A percentile compares a stretch with the other conserved stretches of the same genome.
Evolutionary conservation across 2,113 vertebrate species (phyloP).

Genomic region (Theropithecus gelada): DNA sequence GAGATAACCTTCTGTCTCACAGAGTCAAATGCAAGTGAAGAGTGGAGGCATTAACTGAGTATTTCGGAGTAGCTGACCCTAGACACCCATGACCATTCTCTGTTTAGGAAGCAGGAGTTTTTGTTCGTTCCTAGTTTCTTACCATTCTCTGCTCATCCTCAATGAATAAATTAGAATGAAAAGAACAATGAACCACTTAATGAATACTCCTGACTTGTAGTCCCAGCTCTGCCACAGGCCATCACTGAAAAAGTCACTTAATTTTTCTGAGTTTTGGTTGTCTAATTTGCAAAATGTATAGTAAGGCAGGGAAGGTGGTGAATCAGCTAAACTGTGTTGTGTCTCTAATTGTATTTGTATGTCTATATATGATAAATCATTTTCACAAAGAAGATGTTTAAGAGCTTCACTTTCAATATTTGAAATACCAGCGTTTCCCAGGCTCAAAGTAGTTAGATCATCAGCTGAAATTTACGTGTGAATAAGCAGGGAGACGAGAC

Average conservation of each 20-base stretch:
- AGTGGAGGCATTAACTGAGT: background rate
- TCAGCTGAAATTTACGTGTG: background rate
- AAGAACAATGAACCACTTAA: background rate
- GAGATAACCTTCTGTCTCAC: background rate
- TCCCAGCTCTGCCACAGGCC: background rate
- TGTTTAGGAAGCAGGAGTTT: background rate
- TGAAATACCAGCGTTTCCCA: background rate
- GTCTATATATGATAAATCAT: background rate
- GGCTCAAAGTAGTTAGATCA: background rate
- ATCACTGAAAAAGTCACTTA: background rate
- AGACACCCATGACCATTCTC: background rate
- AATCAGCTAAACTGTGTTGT: background rate
- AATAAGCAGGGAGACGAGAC: background rate
- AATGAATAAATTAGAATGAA: background rate
- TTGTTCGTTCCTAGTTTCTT: background rate
- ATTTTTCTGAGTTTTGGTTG: slow-evolving; percentile 10
- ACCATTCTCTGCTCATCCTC: background rate
- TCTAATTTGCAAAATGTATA: background rate
- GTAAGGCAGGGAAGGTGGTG: background rate
- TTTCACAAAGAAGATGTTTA: background rate
- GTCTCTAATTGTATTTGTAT: background rate
- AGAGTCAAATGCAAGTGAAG: background rate
- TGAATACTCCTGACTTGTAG: background rate
- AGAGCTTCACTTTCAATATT: background rate
- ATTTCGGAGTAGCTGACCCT: background rate